Conservation (phyloP, 2,888 invertebrate genomes). For the Rosalia funebris region DNA sequence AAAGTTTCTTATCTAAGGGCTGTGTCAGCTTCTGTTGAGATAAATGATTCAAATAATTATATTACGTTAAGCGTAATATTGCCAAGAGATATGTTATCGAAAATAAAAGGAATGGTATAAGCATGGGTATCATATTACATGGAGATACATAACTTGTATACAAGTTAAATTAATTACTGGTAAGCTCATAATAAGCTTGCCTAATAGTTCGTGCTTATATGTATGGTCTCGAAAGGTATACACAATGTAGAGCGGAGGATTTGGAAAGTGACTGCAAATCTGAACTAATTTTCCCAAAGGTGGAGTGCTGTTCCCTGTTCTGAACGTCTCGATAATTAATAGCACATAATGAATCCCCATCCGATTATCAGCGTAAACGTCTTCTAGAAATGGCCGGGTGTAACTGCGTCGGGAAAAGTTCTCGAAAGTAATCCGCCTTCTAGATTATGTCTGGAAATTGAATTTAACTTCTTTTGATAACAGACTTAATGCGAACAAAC, state of each 20-base stretch:
- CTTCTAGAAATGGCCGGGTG: constrained; percentile 37
- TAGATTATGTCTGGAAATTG: constrained; percentile 53
- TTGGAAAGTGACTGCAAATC: constrained; percentile 40
- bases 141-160: constrained; percentile 27
- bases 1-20: no score
- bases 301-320: constrained; percentile 59
- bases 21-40: no score
- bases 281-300: constrained; percentile 46
- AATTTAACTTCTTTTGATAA: constrained; percentile 50
- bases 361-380: constrained; percentile 52
- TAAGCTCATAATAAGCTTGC: constrained; percentile 28
- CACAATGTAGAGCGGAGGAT: constrained; percentile 19
- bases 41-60: no score
- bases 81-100: no score
- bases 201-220: constrained; percentile 27
- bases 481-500: constrained; percentile 41
- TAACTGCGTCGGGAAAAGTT: constrained; percentile 34
- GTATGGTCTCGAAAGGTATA: constrained; percentile 15
- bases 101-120: no score
- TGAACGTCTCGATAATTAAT: constrained; percentile 56
- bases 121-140: no score
- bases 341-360: constrained; percentile 53
- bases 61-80: no score
- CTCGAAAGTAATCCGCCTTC: constrained; percentile 54
- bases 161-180: constrained; percentile 33